Evolutionary conservation across 2,113 vertebrate genomes (phyloP), one percentile per base, ranked within the genome.

Genomic region (Nematolebias whitei): DNA sequence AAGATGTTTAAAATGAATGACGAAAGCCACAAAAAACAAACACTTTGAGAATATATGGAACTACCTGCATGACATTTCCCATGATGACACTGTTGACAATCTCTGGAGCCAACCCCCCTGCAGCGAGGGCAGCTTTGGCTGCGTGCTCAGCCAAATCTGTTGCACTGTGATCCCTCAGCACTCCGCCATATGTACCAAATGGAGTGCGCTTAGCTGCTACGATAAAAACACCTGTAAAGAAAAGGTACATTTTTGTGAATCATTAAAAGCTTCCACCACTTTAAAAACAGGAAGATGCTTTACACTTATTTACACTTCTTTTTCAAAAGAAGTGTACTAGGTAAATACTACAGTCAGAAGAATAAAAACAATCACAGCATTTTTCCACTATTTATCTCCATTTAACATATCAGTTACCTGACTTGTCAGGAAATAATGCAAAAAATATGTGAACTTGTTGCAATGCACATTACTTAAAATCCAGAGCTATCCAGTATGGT

Each of bases 151-250:
- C 80, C 79, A 99, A 65, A 55, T 99, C 95, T 0, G 92, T 98
- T 11, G 95, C 95, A 0, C 92, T 94, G 91, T 96, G 94, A 59
- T 96, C 96, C 83, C 94, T 98, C 67, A 99, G 90, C 29, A 93
- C 69, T 0, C 98, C 96, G 1, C 98, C 98, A 0, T 92, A 99
- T 0, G 94, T 76, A 3, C 98, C 98, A 0, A 99, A 99, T 0
- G 97, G 96, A 1, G 96, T 99, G 51, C 97, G 91, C 85, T 99
- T 99, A 18, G 95, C 98, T 40, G 95, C 94, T 0, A 99, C 95
- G 1, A 99, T 85, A 84, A 98, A 99, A 8, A 99, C 93, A 90
- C 96, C 97, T 99, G 68, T 1, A 63, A 32, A 71, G 20, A 68
- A 71, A 29, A 63, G 12, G 22, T 55, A 16, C 4, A 69, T 6